phyloP scores from a whole-genome alignment of 2,113 vertebrate species.

The Calidris pugnax region DNA sequence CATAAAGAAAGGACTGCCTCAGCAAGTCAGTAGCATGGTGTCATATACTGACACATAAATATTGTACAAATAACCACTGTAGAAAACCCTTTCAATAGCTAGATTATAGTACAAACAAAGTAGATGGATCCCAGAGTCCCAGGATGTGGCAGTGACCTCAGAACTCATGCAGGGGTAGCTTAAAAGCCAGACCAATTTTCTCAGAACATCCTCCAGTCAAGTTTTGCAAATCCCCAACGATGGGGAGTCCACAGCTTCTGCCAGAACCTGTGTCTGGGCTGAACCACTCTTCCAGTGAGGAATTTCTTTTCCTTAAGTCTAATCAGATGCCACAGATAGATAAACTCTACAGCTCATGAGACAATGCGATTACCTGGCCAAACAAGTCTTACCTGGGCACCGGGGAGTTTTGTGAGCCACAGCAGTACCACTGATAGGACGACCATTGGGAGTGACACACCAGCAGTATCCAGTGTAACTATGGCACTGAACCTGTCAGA shows the following conservation, averaged over 20 bases:
- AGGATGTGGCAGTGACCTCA: neutral
- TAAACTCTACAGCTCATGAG: neutral
- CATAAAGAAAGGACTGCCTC: neutral
- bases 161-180: neutral
- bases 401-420: conserved; percentile 97
- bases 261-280: neutral
- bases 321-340: neutral
- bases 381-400: conserved; percentile 85
- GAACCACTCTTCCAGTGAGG: neutral
- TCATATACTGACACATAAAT: neutral
- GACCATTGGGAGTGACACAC: conserved; percentile 93
- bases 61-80: neutral
- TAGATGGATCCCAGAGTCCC: neutral
- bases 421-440: conserved; percentile 93
- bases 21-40: neutral
- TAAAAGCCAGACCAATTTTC: neutral
- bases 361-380: neutral
- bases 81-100: neutral
- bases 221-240: neutral
- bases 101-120: neutral
- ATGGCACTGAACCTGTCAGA: conserved; percentile 91
- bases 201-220: neutral
- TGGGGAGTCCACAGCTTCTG: neutral
- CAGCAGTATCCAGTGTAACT: conserved; percentile 98
- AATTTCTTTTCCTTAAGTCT: neutral